Conservation (phyloP, 2,797 vertebrate genomes). For the Ciconia nigra region DNA sequence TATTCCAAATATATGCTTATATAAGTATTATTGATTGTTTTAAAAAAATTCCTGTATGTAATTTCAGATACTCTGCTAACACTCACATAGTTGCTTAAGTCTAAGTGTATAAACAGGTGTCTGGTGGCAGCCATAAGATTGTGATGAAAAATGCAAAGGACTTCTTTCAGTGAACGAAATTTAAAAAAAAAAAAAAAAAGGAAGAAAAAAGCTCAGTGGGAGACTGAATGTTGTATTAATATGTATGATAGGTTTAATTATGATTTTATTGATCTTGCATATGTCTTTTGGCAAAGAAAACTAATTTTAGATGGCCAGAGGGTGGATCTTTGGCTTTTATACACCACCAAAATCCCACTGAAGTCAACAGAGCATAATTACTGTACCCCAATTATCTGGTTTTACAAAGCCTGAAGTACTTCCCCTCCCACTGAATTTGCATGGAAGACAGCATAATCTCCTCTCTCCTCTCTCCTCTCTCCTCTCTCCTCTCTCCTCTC, state of each 20-base stretch:
- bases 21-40: not conserved
- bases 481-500: no score
- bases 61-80: not conserved
- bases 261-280: not conserved
- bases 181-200: not conserved
- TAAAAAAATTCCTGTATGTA: not conserved
- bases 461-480: not conserved
- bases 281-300: not conserved
- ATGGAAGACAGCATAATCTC: not conserved
- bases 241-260: not conserved
- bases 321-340: not conserved
- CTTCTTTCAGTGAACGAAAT: not conserved
- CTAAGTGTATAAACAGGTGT: not conserved
- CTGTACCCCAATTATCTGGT: not conserved
- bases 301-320: not conserved
- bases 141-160: not conserved
- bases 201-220: not conserved
- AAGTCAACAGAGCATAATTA: not conserved
- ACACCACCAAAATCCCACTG: not conserved
- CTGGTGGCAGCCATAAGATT: not conserved
- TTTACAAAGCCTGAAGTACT: not conserved
- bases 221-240: not conserved
- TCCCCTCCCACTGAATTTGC: not conserved
- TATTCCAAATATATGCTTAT: not conserved
- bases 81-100: not conserved